phyloP scores from a whole-genome alignment of 2,113 vertebrate species.

The Calidris pygmaea region DNA sequence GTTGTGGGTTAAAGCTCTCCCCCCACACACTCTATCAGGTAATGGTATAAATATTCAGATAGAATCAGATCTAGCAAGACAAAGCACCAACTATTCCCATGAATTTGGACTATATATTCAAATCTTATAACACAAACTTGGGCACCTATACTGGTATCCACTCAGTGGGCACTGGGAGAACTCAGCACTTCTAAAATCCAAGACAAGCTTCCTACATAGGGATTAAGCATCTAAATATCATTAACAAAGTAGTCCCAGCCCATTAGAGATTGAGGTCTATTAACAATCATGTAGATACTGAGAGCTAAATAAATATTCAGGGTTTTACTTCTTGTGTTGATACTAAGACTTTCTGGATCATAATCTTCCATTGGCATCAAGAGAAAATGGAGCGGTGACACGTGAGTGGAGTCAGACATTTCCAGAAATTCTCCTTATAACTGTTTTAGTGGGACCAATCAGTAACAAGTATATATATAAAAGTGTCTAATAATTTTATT shows the following conservation, averaged over 20 bases:
- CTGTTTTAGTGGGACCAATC: not conserved
- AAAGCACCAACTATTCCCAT: not conserved
- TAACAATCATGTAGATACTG: not conserved
- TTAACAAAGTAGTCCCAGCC: not conserved
- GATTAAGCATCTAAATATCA: not conserved
- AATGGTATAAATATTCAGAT: not conserved
- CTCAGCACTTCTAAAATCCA: not conserved
- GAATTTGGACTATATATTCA: not conserved
- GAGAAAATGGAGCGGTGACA: not conserved
- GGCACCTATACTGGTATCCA: not conserved
- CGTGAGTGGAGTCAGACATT: not conserved
- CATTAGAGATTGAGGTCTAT: not conserved
- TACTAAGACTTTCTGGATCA: not conserved
- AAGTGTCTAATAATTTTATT: not conserved
- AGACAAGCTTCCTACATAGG: not conserved
- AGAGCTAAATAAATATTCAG: not conserved
- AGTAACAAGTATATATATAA: not conserved
- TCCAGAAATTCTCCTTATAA: not conserved
- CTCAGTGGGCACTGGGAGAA: not conserved
- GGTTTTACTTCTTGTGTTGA: not conserved
- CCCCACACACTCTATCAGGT: not conserved
- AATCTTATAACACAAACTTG: not conserved
- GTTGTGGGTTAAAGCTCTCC: not conserved
- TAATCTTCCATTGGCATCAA: not conserved
- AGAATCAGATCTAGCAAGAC: not conserved